Evolutionary conservation across 2,888 invertebrate species (phyloP), one percentile per base, ranked within the genome.

Genomic region (Protophormia terraenovae): DNA sequence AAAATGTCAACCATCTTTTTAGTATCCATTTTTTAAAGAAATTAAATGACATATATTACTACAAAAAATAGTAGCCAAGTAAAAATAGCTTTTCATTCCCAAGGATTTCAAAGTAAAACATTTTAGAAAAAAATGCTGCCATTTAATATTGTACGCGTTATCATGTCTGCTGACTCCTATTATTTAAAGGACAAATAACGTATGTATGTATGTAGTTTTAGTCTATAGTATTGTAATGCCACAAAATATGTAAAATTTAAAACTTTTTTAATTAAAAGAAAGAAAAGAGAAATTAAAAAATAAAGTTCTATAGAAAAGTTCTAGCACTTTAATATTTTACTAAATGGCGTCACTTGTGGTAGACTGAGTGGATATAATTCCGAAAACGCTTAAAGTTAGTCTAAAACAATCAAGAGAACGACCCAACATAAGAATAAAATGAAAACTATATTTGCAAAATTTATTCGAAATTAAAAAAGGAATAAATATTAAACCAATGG

Each of bases 181-280:
- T 47, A 19, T n/a, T 47, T 16, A 16, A 41, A 50, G 6, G 8
- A 32, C 14, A 12, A 3, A 24, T 22, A 22, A 67, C 45, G 16
- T n/a, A 16, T 19, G 19, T 19, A n/a, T n/a, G n/a, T n/a, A n/a
- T 19, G 19, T 67, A 29, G 29, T 19, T 64, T n/a, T 22, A 5
- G 16, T 4, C 3, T n/a, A 16, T 32, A 8, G 7, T 35, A 8
- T 35, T 35, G 7, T 47, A 47, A 47, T 5, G 47, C 47, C 47
- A 47, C 47, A 47, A 47, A 47, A 19, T 16, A 47, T 47, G 19
- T 47, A 19, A 16, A 47, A 4, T 16, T 19, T 0, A 19, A 47
- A 47, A 24, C 35, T 45, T 62, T 64, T 64, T 64, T 75, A 75
- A 75, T 75, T 75, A 75, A 75, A 75, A 53, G 35, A 14, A 27